These are phyloP conservation scores for Ptychodera flava DNA, from an alignment of 35 echinoderm and acorn worm species.

Conservation along the genomic window DNA sequence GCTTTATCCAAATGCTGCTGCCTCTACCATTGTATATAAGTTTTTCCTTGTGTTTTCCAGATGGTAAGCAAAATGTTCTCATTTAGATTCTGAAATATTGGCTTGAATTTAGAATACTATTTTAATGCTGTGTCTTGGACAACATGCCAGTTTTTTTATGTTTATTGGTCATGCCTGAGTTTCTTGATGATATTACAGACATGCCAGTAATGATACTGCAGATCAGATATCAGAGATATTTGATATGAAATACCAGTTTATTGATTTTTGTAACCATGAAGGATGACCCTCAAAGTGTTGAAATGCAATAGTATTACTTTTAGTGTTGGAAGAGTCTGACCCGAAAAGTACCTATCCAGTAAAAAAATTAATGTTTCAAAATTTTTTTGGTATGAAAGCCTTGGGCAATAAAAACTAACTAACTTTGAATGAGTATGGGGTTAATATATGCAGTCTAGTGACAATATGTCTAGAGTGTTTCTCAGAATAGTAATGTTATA, in stretches of 20 bases:
- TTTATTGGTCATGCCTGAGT: background rate
- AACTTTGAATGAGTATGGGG: no score
- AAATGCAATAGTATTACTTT: no score
- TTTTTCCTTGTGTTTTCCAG: slow-evolving; percentile 98
- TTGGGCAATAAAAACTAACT: no score
- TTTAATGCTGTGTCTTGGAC: background rate
- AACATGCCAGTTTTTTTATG: background rate
- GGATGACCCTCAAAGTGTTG: no score
- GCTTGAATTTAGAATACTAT: background rate
- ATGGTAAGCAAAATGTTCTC: slow-evolving; percentile 48
- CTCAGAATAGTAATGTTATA: no score
- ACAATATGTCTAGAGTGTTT: no score
- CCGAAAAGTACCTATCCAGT: no score
- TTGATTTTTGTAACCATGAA: no score
- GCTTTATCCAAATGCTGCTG: slow-evolving; percentile 91
- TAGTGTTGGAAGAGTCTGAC: no score
- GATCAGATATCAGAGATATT: background rate
- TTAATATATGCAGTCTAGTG: no score
- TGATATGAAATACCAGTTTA: background rate
- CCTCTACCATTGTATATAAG: slow-evolving; percentile 90
- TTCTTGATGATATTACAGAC: background rate
- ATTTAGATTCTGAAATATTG: background rate
- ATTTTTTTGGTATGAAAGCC: no score
- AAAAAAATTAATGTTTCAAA: no score
- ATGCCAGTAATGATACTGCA: background rate